A percentile compares a stretch with the other conserved stretches of the same genome.
phyloP scores from a whole-genome alignment of 2,797 vertebrate species.

The Thamnophis elegans region DNA sequence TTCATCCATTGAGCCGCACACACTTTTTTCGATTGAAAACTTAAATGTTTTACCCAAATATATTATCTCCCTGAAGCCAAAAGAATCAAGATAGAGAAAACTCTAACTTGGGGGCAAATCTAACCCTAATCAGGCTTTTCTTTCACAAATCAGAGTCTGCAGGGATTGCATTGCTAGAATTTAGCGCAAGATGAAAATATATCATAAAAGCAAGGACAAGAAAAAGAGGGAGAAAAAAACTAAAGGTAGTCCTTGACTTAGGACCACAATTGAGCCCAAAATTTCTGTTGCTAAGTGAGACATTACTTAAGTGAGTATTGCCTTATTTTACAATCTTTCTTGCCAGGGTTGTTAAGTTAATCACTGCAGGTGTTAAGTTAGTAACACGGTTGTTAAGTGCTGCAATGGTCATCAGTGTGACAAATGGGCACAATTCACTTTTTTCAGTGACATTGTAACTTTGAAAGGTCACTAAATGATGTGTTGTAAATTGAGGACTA shows the following conservation, averaged over 20 bases:
- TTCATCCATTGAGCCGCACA: not conserved
- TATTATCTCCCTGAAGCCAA: not conserved
- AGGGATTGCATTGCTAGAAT: not conserved
- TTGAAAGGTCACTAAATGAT: no score
- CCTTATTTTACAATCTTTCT: no score
- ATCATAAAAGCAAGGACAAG: not conserved
- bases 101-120: not conserved
- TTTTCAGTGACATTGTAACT: no score
- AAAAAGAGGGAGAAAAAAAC: not conserved
- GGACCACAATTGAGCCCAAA: not conserved
- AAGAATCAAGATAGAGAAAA: not conserved
- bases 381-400: no score
- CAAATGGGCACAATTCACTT: no score
- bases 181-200: not conserved
- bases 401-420: no score
- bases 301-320: no score
- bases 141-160: not conserved
- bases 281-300: no score
- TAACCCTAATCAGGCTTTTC: not conserved
- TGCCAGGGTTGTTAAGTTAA: no score
- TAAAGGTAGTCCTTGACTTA: not conserved
- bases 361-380: no score
- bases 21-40: not conserved
- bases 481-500: no score
- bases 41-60: not conserved